Percentiles rank a stretch among this genome's conserved stretches.
These are phyloP conservation scores for Noctua janthina DNA, from an alignment of 2,888 invertebrate genomes.

Conservation along the genomic window DNA sequence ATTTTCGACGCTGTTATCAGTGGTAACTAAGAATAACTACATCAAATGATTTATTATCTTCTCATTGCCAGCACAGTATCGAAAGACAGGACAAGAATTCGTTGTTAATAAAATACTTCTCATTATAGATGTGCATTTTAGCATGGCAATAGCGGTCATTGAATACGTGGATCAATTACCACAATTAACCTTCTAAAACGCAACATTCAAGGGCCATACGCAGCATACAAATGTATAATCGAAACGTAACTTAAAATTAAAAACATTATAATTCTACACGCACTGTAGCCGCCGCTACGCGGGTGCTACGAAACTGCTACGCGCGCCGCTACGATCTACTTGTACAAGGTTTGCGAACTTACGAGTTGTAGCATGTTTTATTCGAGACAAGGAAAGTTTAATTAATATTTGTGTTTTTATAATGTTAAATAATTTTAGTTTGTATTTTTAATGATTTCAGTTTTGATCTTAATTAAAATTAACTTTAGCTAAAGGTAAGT, in stretches of 20 bases:
- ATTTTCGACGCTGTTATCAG: too few species aligned
- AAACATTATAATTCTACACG: not conserved
- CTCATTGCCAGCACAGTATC: not conserved
- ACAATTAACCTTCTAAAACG: not conserved
- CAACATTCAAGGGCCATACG: not conserved
- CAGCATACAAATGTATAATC: not conserved
- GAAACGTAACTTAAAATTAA: not conserved
- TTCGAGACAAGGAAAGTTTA: not conserved
- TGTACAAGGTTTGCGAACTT: not conserved
- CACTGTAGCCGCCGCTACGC: conserved; percentile 32
- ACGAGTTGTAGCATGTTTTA: not conserved
- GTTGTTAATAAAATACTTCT: not conserved
- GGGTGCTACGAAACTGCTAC: conserved; percentile 28
- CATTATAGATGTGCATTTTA: not conserved
- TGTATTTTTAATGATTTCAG: not conserved
- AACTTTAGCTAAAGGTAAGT: not conserved
- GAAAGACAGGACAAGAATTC: not conserved
- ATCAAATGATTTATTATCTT: not conserved
- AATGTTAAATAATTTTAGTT: not conserved
- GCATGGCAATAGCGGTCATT: not conserved
- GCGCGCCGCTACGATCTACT: not conserved
- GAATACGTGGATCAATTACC: not conserved
- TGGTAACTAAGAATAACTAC: not conserved
- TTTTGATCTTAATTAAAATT: not conserved
- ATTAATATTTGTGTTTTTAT: not conserved